phyloP scores from a whole-genome alignment of 2,113 vertebrate genomes.

The rat (Rattus norvegicus) region DNA sequence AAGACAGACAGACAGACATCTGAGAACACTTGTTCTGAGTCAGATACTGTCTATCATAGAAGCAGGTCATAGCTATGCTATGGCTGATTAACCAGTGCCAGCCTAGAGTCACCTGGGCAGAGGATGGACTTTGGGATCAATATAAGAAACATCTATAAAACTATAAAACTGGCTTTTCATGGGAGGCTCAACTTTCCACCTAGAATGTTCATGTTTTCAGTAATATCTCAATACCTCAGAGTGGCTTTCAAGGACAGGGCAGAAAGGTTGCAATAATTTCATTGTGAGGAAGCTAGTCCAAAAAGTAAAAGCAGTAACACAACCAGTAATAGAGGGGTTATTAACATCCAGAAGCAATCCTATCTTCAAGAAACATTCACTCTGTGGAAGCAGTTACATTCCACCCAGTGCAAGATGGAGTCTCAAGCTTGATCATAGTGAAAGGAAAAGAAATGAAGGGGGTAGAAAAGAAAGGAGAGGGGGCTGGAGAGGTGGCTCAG shows the following conservation, averaged over 20 bases:
- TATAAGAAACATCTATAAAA: conserved; percentile 7
- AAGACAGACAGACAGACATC: background rate
- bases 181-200: background rate
- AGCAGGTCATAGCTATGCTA: conserved; percentile 17
- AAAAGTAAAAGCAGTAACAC: conserved; percentile 56
- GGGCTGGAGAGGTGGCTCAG: too few relatives aligned
- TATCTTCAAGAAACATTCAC: conserved; percentile 31
- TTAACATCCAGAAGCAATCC: conserved; percentile 10
- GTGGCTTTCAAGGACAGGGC: conserved; percentile 43
- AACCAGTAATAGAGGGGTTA: conserved; percentile 7
- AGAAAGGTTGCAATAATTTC: conserved; percentile 53
- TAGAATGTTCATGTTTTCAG: conserved; percentile 9
- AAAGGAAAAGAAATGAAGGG: conserved; percentile 20
- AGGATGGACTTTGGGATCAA: background rate
- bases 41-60: background rate
- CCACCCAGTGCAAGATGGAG: conserved; percentile 11
- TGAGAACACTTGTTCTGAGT: conserved; percentile 37
- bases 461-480: background rate
- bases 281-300: background rate
- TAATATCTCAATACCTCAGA: conserved; percentile 38
- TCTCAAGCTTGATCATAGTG: background rate
- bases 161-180: background rate
- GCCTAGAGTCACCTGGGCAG: background rate
- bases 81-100: conserved; percentile 51
- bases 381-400: background rate